A percentile compares a stretch with the other conserved stretches of the same genome.
Evolutionary conservation across 2,113 vertebrate species (phyloP).

Genomic region (Ciconia maguari): DNA sequence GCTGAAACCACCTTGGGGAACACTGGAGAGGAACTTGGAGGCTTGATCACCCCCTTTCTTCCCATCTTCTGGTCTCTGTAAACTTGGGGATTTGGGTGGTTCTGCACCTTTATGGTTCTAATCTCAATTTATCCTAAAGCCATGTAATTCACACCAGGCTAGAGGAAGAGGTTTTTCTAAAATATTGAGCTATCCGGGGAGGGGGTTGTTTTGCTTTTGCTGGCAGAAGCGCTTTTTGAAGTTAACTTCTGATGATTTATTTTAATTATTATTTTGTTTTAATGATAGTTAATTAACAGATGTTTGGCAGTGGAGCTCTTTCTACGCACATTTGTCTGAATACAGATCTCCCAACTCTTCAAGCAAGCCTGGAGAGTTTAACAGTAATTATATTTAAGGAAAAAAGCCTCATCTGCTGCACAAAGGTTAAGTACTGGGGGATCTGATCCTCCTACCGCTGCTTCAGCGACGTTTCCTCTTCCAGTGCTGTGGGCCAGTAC

Average conservation of each 20-base stretch:
- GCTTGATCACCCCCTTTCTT: neutral
- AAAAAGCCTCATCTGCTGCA: neutral
- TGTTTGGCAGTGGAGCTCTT: neutral
- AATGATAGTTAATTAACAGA: neutral
- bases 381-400: no score
- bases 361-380: neutral
- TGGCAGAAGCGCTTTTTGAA: neutral
- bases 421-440: neutral
- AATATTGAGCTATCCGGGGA: neutral
- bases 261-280: neutral
- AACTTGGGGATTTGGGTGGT: neutral
- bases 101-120: neutral
- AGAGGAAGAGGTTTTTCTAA: neutral
- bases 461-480: neutral
- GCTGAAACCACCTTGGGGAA: neutral
- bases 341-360: neutral
- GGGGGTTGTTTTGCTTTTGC: neutral
- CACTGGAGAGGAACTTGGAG: accelerated
- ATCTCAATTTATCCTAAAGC: neutral
- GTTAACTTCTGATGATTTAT: neutral
- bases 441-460: accelerated
- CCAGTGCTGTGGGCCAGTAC: accelerated
- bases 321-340: neutral
- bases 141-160: neutral
- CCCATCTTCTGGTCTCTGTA: neutral